Evolutionary conservation across 2,888 invertebrate genomes (phyloP), one percentile per base, ranked within the genome.

Genomic region (Amblyjoppa fuscipennis): DNA sequence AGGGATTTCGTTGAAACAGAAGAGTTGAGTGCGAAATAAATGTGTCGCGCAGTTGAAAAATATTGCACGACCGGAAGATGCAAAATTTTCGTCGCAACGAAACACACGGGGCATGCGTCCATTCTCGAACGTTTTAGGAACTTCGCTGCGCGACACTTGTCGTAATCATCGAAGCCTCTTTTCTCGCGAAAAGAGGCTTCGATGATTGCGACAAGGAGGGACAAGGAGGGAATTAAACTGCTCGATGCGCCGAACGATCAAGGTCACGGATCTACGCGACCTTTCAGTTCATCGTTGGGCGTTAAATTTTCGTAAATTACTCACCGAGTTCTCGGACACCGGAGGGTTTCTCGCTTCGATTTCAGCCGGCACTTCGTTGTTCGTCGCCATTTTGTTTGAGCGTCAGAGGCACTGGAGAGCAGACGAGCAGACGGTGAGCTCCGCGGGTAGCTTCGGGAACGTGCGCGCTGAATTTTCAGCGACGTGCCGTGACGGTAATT

Each of bases 351-450:
- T 90, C 74, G 91, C 89, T 81, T 88, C 89, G 89, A 90, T 92
- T 89, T 92, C 93, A 90, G 92, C 92, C 91, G 93, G 91, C 90
- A 92, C 91, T 90, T 91, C 91, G 90, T 90, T 91, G 89, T 88
- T 91, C 81, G 91, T 88, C 93, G 93, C 93, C 93, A 93, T 93
- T 90, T 93, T 93, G 89, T 88, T 89, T 90, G 79, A 90, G 89
- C 90, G 91, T 90, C 91, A 74, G 73, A 38, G 34, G 61, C 85
- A 85, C 85, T 86, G 70, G 70, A 88, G 89, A 92, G 91, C 92
- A 92, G 91, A 92, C 91, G 78, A 75, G 70, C 74, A 74, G 56
- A 78, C 66, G 61, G 41, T 59, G 59, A 74, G 59, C 59, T 41
- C 45, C 41, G 64, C 9, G n/a, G 7, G 28, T 13, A 59, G 56